phyloP scores from a whole-genome alignment of 2,888 invertebrate species.

The Caenorhabditis sinica region DNA sequence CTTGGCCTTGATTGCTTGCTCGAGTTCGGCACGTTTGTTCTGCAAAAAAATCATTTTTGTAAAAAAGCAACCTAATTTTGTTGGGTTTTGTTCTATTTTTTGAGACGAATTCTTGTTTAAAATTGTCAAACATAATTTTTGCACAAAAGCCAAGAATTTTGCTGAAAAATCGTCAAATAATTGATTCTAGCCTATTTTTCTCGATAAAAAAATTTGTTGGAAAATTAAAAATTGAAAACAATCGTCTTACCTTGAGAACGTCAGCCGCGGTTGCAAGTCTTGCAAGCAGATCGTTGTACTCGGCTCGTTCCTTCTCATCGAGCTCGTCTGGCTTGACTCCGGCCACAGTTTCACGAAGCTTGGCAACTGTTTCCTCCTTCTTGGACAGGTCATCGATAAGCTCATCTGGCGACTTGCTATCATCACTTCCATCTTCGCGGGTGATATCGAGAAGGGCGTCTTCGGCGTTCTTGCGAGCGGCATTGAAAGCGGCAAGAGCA shows the following conservation, averaged over 20 bases:
- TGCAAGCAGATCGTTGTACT: slow-evolving; percentile 70
- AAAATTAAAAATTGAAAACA: neutral
- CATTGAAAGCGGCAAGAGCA: slow-evolving; percentile 74
- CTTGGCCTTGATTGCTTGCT: slow-evolving; percentile 49
- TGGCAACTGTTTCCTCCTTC: slow-evolving; percentile 63
- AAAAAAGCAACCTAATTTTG: slow-evolving; percentile 36
- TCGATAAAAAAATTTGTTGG: neutral
- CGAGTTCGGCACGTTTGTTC: slow-evolving; percentile 55
- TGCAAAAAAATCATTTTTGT: slow-evolving; percentile 42
- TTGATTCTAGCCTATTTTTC: neutral
- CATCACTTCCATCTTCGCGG: slow-evolving; percentile 32
- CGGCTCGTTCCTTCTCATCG: slow-evolving; percentile 68
- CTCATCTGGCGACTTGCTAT: slow-evolving; percentile 60
- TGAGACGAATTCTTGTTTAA: slow-evolving; percentile 58
- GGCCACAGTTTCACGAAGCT: slow-evolving; percentile 62
- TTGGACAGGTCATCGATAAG: slow-evolving; percentile 55
- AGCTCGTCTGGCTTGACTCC: slow-evolving; percentile 64
- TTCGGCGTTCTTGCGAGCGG: slow-evolving; percentile 73
- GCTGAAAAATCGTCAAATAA: neutral
- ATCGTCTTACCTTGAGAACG: slow-evolving; percentile 60
- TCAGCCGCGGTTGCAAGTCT: slow-evolving; percentile 69
- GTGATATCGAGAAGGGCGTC: slow-evolving; percentile 64
- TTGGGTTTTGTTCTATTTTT: slow-evolving; percentile 9
- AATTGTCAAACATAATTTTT: slow-evolving; percentile 24
- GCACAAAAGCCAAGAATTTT: neutral